Conservation (phyloP, 2,797 vertebrate species). For the Phalanger gymnotis region DNA sequence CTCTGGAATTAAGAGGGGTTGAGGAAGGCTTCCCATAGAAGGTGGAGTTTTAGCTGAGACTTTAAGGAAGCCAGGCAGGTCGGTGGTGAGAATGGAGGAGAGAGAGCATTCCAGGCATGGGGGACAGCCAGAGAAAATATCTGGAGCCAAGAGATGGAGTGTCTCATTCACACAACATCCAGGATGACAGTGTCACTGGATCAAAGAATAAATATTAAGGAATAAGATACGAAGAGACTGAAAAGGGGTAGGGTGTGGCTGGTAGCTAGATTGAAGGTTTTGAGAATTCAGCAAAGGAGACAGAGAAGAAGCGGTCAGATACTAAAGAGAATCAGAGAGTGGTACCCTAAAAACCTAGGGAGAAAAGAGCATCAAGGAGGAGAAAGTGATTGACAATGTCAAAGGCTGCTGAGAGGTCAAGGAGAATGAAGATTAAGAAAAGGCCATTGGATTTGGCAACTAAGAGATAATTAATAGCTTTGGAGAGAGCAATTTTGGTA, state of each 20-base stretch:
- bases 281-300: not conserved
- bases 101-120: not conserved
- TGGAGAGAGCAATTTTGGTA: not conserved
- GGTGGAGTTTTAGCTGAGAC: not conserved
- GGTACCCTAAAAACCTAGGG: not conserved
- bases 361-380: not conserved
- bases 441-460: not conserved
- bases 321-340: not conserved
- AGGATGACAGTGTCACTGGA: not conserved
- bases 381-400: not conserved
- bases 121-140: not conserved
- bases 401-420: not conserved
- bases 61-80: not conserved
- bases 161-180: not conserved
- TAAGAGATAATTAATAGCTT: not conserved
- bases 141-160: not conserved
- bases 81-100: not conserved
- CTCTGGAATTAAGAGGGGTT: not conserved
- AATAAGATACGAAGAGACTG: not conserved
- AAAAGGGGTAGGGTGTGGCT: rapidly evolving
- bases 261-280: not conserved
- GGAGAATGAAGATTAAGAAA: not conserved
- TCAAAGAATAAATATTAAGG: not conserved
- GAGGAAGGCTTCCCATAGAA: not conserved
- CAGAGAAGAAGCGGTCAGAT: not conserved